phyloP scores from a whole-genome alignment of 2,113 vertebrate species.

The Paradoxurus hermaphroditus region DNA sequence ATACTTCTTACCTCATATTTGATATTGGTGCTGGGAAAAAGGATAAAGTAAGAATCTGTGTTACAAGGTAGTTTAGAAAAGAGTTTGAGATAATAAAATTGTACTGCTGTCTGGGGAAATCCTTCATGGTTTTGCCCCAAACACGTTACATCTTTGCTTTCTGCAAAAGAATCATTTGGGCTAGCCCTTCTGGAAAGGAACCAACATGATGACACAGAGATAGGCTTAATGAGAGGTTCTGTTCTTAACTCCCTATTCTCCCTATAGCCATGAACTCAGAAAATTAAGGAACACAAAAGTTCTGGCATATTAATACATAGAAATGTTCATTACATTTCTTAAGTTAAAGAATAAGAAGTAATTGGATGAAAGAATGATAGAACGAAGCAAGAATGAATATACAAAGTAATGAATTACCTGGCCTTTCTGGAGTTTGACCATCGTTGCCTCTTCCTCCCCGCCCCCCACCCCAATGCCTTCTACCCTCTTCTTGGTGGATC shows the following conservation, averaged over 20 bases:
- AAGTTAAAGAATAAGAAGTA: neutral
- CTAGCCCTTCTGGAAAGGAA: neutral
- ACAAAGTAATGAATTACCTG: neutral
- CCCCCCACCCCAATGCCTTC: no score
- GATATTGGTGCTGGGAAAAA: neutral
- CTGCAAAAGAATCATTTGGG: neutral
- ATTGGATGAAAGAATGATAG: neutral
- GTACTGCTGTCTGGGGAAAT: neutral
- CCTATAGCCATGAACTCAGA: neutral
- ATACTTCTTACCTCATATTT: neutral
- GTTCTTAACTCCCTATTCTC: neutral
- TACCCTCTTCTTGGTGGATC: neutral
- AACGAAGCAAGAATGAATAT: neutral
- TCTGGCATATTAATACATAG: neutral
- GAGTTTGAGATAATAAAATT: neutral
- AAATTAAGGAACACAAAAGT: neutral
- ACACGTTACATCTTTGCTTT: neutral
- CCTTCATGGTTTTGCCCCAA: neutral
- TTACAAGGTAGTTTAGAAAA: neutral
- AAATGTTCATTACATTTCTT: neutral
- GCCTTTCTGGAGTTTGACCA: neutral
- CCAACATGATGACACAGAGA: neutral
- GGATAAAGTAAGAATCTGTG: slow-evolving; percentile 31
- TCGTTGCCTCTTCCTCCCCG: neutral
- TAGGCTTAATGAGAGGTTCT: neutral